Evolutionary conservation across 2,888 invertebrate genomes (phyloP).

Genomic region (Drosophila pseudotalamancana): DNA sequence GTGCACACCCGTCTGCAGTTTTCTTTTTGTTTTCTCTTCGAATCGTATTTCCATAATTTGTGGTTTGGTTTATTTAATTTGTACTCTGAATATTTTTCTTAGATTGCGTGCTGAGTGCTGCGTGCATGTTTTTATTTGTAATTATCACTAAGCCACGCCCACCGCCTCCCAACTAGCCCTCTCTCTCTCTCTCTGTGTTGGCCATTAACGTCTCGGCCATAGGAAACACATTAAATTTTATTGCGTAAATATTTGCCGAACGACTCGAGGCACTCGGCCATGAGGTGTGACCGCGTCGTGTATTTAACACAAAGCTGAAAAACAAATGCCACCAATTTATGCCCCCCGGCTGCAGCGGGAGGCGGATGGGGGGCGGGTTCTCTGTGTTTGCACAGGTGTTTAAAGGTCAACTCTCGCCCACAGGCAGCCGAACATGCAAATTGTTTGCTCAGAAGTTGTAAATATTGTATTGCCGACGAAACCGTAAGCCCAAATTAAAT

Average conservation of each 20-base stretch:
- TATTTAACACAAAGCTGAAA: conserved; percentile 75
- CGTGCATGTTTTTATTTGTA: conserved; percentile 65
- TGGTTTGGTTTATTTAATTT: conserved; percentile 34
- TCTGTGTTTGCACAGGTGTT: conserved; percentile 68
- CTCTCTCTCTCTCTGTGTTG: neutral
- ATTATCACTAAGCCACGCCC: conserved; percentile 52
- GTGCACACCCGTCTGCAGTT: no score
- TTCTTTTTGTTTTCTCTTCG: no score
- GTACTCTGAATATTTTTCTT: conserved; percentile 10
- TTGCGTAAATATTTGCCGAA: conserved; percentile 71
- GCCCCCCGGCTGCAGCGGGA: conserved; percentile 7
- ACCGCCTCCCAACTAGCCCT: neutral
- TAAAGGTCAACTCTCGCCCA: conserved; percentile 44
- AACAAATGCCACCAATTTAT: conserved; percentile 67
- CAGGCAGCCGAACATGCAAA: conserved; percentile 49
- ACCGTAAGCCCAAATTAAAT: conserved; percentile 65
- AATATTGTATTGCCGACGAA: conserved; percentile 71
- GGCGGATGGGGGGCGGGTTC: neutral
- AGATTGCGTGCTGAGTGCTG: conserved; percentile 39
- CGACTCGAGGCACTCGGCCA: conserved; percentile 33
- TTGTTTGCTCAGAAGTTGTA: conserved; percentile 78
- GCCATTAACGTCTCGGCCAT: conserved; percentile 38
- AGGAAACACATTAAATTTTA: conserved; percentile 75
- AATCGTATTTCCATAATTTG: conserved; percentile 46
- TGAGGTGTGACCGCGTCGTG: conserved; percentile 71